Evolutionary conservation across 2,797 vertebrate genomes (phyloP), one percentile per base, ranked within the genome.

Genomic region (Eremophila alpestris): DNA sequence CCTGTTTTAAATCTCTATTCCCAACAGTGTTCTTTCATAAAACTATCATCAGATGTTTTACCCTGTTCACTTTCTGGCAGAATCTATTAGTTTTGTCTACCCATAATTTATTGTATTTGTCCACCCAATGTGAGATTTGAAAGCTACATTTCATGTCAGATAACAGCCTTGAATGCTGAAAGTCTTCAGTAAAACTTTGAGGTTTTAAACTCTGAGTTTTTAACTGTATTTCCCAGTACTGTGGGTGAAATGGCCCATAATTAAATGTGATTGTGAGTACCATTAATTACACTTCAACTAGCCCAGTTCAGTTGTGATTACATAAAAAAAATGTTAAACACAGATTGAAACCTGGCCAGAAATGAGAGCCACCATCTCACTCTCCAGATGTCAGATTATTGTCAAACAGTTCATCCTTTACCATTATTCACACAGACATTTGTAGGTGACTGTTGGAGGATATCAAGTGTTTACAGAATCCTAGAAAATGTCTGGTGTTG

Each of bases 311-410:
- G 19, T 81, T 93, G 32, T 69, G 59, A 54, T 90, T 83, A 6
- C 6, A 16, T 5, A 10, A n/a, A 16, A 32, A 41, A 32, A 41
- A 55, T 69, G 14, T 63, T 48, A 85, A 70, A 54, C 34, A 58
- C 15, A 46, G 29, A 46, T 70, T 58, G 38, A 82, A 87, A 74
- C 20, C 54, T 91, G 89, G 23, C 65, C 92, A 54, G 48, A 93
- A 79, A 7, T 69, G 52, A 82, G 30, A 92, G 38, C 59, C 32
- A 60, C n/a, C 9, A 45, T 56, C 60, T 96, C 92, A 91, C 94
- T 96, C 94, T 96, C 95, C 95, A 97, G 94, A 92, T 95, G 76
- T 91, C 94, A 74, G 83, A 94, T 94, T 96, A 95, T 96, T 96
- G 94, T 78, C 93, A 81, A 89, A 90, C 85, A 90, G 52, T 95